Percentiles rank a stretch among this genome's conserved stretches.
Conservation (phyloP, 37 sponge, comb jelly and placozoan species). For the Halichondria panicea region DNA sequence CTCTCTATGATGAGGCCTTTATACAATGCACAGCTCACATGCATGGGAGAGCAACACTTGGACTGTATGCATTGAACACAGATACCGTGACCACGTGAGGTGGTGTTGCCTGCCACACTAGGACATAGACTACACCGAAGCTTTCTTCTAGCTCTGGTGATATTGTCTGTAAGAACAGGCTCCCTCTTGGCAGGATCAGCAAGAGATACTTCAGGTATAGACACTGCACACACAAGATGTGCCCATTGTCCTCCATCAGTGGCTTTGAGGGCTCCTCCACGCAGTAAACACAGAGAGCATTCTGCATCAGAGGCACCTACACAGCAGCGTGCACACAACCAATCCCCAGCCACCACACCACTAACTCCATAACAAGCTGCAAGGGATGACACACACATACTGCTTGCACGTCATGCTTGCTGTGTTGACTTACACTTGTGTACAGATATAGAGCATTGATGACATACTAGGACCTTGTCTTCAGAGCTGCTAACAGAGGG, state of each 20-base stretch:
- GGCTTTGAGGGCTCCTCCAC: conserved; percentile 91
- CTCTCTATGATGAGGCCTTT: conserved; percentile 30
- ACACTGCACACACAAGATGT: conserved; percentile 83
- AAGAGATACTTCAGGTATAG: conserved; percentile 83
- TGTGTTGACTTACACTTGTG: conserved; percentile 73
- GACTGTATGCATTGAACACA: conserved; percentile 69
- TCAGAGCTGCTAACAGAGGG: neutral
- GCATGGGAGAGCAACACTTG: conserved; percentile 73
- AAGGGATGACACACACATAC: neutral
- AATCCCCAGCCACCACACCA: conserved; percentile 13
- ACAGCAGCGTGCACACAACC: conserved; percentile 74
- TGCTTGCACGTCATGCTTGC: neutral
- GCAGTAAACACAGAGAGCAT: conserved; percentile 81
- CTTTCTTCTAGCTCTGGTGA: conserved; percentile 50
- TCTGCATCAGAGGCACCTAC: conserved; percentile 44
- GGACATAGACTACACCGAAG: conserved; percentile 50
- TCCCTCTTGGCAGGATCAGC: conserved; percentile 44
- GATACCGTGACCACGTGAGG: conserved; percentile 42
- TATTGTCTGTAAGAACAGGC: conserved; percentile 48
- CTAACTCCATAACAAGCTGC: conserved; percentile 80
- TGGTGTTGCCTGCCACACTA: neutral
- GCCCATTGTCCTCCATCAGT: conserved; percentile 74
- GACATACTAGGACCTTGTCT: conserved; percentile 48
- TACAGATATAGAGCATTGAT: conserved; percentile 55
- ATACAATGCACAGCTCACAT: conserved; percentile 86